Conservation (phyloP, 2,797 vertebrate species). For the Phalloptychus januarius region DNA sequence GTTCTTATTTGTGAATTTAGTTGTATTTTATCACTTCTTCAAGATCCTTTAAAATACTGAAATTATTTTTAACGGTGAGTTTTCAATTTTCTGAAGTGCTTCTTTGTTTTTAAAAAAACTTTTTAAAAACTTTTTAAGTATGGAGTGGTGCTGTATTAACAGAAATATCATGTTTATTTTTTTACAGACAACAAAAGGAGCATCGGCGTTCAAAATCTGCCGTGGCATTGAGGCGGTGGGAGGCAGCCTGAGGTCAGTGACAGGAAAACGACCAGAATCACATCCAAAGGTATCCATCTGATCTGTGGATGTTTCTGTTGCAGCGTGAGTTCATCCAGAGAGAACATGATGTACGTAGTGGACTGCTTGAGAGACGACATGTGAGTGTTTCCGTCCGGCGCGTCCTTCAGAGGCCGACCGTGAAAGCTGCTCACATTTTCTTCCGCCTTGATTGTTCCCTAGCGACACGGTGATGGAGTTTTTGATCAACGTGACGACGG, state of each 20-base stretch:
- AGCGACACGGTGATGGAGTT: constrained; percentile 98
- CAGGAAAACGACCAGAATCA: not conserved
- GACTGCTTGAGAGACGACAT: constrained; percentile 91
- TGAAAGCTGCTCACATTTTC: not conserved
- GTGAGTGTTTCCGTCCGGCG: constrained; percentile 79
- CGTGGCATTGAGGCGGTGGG: constrained; percentile 94
- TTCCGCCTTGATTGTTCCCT: constrained; percentile 6
- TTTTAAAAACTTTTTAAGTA: not conserved
- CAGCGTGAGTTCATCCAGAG: constrained; percentile 91
- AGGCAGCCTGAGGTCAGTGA: constrained; percentile 88
- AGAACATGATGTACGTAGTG: constrained; percentile 89
- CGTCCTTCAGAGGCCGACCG: not conserved
- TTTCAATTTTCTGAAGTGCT: not conserved
- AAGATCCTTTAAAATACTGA: not conserved
- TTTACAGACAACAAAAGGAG: constrained; percentile 95
- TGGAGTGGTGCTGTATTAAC: not conserved
- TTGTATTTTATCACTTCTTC: not conserved
- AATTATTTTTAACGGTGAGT: not conserved
- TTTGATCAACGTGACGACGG: constrained; percentile 96
- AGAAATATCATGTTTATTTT: not conserved
- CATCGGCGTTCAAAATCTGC: constrained; percentile 93
- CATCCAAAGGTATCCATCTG: no score
- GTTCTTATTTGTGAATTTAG: not conserved
- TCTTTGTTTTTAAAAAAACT: not conserved
- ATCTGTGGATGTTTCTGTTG: constrained; percentile 38